Base-by-base conservation (phyloP, 2,797 vertebrate species). In the Micropoecilia bifurca region DNA sequence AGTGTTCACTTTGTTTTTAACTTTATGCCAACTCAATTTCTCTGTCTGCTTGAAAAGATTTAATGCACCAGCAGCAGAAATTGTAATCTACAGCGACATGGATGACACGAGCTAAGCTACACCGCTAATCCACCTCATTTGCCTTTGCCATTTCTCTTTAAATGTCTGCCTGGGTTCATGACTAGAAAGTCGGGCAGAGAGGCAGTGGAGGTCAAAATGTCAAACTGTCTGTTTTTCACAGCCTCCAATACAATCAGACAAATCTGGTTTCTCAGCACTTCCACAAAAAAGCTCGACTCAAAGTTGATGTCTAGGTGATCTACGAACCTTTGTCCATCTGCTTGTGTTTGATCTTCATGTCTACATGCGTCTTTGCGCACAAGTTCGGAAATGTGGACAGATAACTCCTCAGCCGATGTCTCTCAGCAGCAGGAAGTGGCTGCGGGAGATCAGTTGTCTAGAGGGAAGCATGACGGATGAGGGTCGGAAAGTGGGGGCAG, bases 391-490 rank as follows among this genome's bases (percentile, higher is more conserved):
- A 59, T 30, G 4, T 2, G 28, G 57, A 30, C n/a, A 73, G 75
- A 61, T 41, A 50, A 77, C 71, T 63, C 79, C 73, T 78, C 48
- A 80, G 12, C 36, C 39, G 86, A 85, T 59, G 69, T 68, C 86
- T 90, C 80, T 80, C 61, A 4, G 61, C 61, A 43, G 36, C 89
- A 89, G 93, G 94, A 95, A 95, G 87, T 30, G 36, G 43, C 73
- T 75, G 82, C 87, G 82, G 84, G 88, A 89, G 89, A 86, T 91
- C 85, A 76, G 91, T 75, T 77, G 80, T 45, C 81, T 90, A 87
- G 82, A 93, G 93, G 93, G 94, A 93, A 85, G 48, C 45, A 2
- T 39, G 14, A 16, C 39, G 45, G 75, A 59, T 13, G 41, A 6
- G 36, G 73, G 53, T 57, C 6, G 6, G 55, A 43, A 8, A 71